Percentiles rank a stretch among this genome's conserved stretches.
phyloP scores from a whole-genome alignment of 2,888 invertebrate species.

The Seira sanloemensis region DNA sequence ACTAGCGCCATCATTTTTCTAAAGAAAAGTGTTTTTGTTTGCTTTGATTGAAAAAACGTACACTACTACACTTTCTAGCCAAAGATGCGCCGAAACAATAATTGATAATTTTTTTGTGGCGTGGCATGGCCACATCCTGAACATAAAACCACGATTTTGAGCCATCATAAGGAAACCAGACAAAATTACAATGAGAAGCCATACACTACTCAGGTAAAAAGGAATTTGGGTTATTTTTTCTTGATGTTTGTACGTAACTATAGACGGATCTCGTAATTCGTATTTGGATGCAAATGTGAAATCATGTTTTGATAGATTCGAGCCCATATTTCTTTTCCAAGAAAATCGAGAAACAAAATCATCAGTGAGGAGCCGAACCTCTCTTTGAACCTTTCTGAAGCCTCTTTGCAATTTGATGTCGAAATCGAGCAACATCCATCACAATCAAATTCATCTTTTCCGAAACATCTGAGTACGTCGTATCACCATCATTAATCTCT shows the following conservation, averaged over 20 bases:
- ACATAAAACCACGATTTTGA: background rate
- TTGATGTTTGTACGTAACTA: no score
- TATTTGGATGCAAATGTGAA: no score
- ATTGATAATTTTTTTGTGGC: background rate
- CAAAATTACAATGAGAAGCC: background rate
- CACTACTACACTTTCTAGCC: background rate
- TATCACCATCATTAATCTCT: slow-evolving; percentile 38
- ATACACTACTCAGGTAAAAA: no score
- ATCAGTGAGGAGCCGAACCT: no score
- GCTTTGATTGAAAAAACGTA: background rate
- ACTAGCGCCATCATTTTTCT: slow-evolving; percentile 14
- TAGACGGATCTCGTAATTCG: no score
- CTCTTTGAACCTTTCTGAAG: no score
- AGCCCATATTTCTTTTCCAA: no score
- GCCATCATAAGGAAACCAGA: background rate
- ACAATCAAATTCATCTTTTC: slow-evolving; percentile 11
- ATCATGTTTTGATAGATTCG: no score
- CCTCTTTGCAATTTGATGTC: background rate
- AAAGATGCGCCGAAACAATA: background rate
- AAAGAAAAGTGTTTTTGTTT: slow-evolving; percentile 7
- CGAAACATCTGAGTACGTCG: background rate
- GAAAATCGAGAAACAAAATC: no score
- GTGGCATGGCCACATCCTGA: background rate
- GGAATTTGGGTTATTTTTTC: no score
- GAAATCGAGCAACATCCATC: background rate